Conservation (phyloP, 2,888 invertebrate species). For the Aelia acuminata region DNA sequence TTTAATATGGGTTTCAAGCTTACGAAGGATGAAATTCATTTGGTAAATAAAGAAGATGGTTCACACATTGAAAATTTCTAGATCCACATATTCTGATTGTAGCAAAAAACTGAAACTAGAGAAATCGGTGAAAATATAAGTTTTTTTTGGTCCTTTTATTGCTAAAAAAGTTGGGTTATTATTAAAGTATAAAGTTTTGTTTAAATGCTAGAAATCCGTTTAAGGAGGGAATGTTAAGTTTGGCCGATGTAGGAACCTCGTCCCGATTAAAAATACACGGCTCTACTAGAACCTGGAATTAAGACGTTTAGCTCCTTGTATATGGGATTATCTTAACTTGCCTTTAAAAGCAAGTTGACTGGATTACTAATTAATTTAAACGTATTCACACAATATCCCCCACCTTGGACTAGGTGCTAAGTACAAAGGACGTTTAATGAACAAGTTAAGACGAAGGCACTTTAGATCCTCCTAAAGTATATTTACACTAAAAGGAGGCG, state of each 20-base stretch:
- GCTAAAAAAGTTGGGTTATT: too few relatives aligned
- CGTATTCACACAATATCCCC: constrained; percentile 44
- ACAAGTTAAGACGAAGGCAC: constrained; percentile 56
- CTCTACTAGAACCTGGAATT: neutral
- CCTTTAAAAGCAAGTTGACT: constrained; percentile 48
- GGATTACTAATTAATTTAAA: constrained; percentile 58
- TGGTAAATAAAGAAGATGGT: too few relatives aligned
- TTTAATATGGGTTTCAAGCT: too few relatives aligned
- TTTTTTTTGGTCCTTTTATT: too few relatives aligned
- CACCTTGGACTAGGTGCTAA: constrained; percentile 36
- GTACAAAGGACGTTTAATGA: constrained; percentile 56
- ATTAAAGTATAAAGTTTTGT: neutral
- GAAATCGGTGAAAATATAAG: too few relatives aligned
- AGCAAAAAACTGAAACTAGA: too few relatives aligned
- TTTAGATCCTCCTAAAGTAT: constrained; percentile 55
- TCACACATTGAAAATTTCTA: too few relatives aligned
- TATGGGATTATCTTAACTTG: constrained; percentile 51
- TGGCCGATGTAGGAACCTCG: neutral
- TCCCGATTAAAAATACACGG: constrained; percentile 1
- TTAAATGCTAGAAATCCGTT: neutral
- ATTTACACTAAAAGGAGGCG: constrained; percentile 56
- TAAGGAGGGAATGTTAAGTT: neutral
- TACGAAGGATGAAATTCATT: too few relatives aligned
- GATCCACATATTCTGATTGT: too few relatives aligned
- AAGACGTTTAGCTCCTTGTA: constrained; percentile 27